Base-by-base conservation (phyloP, 2,888 invertebrate genomes). In the Tachystola acroxantha region DNA sequence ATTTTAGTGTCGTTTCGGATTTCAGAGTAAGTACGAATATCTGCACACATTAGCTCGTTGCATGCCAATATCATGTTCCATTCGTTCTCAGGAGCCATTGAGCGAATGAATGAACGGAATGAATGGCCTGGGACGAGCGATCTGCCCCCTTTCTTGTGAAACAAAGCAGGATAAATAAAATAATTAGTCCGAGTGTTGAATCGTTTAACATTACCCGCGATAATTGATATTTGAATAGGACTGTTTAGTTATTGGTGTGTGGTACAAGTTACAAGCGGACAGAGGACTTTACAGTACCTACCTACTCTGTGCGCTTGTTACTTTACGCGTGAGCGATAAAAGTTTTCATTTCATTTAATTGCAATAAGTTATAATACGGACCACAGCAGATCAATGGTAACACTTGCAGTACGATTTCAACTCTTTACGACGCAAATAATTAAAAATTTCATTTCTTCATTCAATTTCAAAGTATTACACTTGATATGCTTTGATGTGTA, bases 111-210 rank as follows among this genome's bases (percentile, higher is more conserved):
- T 38, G 49, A 44, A 30, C 50, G 56, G 48, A 43, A 38, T 38
- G 49, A 44, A 30, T 51, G 56, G 54, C 50, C 44, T 44, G 40
- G 46, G 43, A 40, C 39, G 38, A 40, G 29, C 31, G 36, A 38
- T 40, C 35, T 32, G 31, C 12, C 32, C n/a, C 31, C 32, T 33
- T 33, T 31, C 39, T 47, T 28, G 37, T 32, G 32, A 34, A 19
- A 46, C 40, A 49, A 53, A 48, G 36, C 37, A 26, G 28, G 29
- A 45, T 57, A 71, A 71, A 76, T 70, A 70, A 67, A 76, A 79
- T 80, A 81, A 81, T 82, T 82, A 80, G 79, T 79, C 63, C 57
- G 71, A 69, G 80, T 77, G 81, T 77, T 75, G 73, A 69, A 53
- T 61, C 68, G 68, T 67, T 73, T 71, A 72, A 46, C 50, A 57